phyloP scores from a whole-genome alignment of 2,113 vertebrate genomes.

The Cyphomyrus discorhynchus region DNA sequence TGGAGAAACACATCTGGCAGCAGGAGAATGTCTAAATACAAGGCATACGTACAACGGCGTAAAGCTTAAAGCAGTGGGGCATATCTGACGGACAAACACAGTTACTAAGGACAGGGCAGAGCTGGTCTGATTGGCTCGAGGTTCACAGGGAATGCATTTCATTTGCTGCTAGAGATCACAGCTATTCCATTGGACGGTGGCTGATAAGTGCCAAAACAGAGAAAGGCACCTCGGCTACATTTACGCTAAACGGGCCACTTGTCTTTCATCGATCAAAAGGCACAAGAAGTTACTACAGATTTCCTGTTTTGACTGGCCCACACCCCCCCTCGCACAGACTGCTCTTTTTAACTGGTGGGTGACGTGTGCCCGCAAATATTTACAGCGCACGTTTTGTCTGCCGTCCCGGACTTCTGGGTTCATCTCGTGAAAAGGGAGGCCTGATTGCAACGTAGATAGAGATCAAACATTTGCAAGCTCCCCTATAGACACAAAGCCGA shows the following conservation, averaged over 20 bases:
- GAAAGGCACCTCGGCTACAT: background rate
- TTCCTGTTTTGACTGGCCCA: conserved; percentile 67
- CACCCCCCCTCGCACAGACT: conserved; percentile 44
- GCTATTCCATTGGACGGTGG: background rate
- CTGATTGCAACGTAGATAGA: conserved; percentile 12
- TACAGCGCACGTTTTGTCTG: conserved; percentile 50
- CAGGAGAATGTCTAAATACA: background rate
- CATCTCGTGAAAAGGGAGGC: background rate
- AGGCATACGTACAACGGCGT: background rate
- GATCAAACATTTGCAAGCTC: background rate
- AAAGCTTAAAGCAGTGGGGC: background rate
- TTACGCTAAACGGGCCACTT: background rate
- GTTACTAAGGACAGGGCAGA: background rate
- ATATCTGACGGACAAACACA: background rate
- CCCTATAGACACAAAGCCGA: background rate
- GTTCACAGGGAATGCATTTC: background rate
- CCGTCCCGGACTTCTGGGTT: conserved; percentile 26
- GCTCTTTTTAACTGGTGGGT: conserved; percentile 25
- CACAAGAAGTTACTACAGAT: conserved; percentile 55
- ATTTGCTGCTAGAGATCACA: background rate
- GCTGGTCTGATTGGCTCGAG: background rate
- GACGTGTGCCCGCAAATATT: conserved; percentile 45
- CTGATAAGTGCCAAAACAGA: background rate
- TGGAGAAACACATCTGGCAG: background rate
- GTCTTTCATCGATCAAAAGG: background rate